A percentile compares a stretch with the other conserved stretches of the same genome.
Evolutionary conservation across 2,113 vertebrate species (phyloP).

Genomic region (Butorides virescens): DNA sequence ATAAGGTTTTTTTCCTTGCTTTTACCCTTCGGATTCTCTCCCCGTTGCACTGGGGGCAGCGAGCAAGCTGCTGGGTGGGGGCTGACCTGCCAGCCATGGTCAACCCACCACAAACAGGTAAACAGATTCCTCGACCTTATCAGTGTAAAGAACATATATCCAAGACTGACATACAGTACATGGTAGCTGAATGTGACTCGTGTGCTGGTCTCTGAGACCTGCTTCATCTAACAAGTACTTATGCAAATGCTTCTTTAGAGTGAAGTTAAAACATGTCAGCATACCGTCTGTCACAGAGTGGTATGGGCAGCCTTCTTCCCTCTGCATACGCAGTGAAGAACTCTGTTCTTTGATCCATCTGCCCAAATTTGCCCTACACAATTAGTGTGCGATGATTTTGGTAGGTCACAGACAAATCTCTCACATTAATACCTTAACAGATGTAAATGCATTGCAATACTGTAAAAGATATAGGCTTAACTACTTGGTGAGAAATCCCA

Average conservation of each 20-base stretch:
- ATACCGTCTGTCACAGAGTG: not conserved
- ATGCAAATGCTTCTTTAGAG: not conserved
- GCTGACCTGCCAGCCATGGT: not conserved
- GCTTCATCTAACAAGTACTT: not conserved
- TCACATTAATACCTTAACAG: not conserved
- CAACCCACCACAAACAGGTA: not conserved
- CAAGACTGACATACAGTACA: not conserved
- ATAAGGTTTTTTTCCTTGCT: too few species aligned
- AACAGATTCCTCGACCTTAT: not conserved
- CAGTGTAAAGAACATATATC: not conserved
- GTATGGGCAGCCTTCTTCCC: not conserved
- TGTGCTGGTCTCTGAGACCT: not conserved
- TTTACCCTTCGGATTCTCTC: not conserved
- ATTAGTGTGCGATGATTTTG: constrained; percentile 25
- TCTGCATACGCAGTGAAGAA: not conserved
- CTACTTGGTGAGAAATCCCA: not conserved
- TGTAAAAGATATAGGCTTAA: not conserved
- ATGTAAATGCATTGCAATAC: not conserved
- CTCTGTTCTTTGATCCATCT: not conserved
- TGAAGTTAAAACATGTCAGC: not conserved
- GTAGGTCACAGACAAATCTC: constrained; percentile 22
- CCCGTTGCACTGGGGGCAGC: not conserved
- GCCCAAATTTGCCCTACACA: constrained; percentile 16
- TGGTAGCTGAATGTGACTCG: not conserved
- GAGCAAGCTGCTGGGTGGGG: not conserved